Evolutionary conservation across 2,888 invertebrate genomes (phyloP), one percentile per base, ranked within the genome.

Genomic region (Drosophila nigricruria): DNA sequence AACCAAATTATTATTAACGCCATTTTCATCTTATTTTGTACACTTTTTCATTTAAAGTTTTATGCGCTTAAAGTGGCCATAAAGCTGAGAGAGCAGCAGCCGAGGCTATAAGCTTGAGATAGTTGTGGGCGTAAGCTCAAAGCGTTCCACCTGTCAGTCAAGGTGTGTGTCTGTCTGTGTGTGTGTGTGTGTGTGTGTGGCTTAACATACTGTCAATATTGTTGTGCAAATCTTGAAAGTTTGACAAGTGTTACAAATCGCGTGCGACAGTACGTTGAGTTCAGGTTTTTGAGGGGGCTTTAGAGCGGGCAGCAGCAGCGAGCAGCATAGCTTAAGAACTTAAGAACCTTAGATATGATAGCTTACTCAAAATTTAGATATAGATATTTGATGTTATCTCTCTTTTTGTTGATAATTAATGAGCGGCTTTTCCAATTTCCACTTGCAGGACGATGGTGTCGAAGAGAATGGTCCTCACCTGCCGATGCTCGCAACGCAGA

Each of bases 391-490:
- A n/a, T n/a, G n/a, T 30, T 30, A 30, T 30, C 3, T 4, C 5
- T 20, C 16, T 18, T 10, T 14, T 16, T 60, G 36, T 23, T 23
- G 23, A 6, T 40, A 52, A 40, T 63, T 89, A 78, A 89, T 71
- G 65, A 69, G 54, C 79, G 79, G 80, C 79, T 88, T 88, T 38
- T 89, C 81, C 75, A 32, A 85, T 79, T 74, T n/a, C 50, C 57
- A 49, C 6, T 95, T 95, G 14, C 95, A 97, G 97, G 97, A 94
- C 97, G 97, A 95, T 97, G 97, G 97, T 97, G 97, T 95, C 95
- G 97, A 93, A 95, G 97, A 93, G 97, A 97, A 93, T 97, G 97
- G 97, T 97, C 96, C 88, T 96, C 96, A 89, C 96, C 96, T 90
- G 96, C 96, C 88, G 97, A 97, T 93, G 96, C 97, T 89, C 94